Conservation (phyloP, 2,113 vertebrate species). For the Sus scrofa region DNA sequence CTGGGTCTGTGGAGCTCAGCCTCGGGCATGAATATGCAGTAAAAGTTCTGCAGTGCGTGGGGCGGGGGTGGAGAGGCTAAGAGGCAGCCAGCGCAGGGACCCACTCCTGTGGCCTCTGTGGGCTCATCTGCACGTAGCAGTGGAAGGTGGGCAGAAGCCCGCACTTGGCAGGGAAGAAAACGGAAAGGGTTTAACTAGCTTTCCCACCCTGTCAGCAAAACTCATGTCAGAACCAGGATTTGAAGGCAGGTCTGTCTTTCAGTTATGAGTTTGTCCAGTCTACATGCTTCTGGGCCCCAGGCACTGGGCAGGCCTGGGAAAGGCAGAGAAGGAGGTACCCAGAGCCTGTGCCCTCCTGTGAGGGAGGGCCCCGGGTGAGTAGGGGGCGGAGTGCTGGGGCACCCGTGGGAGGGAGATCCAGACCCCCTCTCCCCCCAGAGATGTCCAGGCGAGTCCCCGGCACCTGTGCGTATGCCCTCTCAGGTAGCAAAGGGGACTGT, state of each 20-base stretch:
- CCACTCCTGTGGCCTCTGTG: rapidly evolving
- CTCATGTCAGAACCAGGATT: neutral
- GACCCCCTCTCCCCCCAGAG: too few species aligned
- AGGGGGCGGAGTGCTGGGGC: rapidly evolving
- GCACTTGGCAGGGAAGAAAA: neutral
- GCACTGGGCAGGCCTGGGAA: neutral
- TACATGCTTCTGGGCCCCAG: neutral
- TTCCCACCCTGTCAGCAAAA: rapidly evolving
- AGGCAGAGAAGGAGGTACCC: rapidly evolving
- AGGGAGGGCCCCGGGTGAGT: rapidly evolving
- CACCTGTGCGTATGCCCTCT: too few species aligned
- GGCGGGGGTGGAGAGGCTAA: rapidly evolving
- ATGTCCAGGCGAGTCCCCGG: neutral
- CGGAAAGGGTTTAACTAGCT: rapidly evolving
- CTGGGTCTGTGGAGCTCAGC: rapidly evolving
- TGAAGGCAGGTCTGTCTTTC: neutral
- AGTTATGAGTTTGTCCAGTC: too few species aligned
- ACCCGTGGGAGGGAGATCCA: rapidly evolving
- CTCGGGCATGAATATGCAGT: neutral
- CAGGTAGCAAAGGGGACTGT: neutral
- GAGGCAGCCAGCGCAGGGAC: rapidly evolving
- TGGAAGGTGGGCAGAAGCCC: neutral
- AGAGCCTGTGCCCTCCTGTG: neutral
- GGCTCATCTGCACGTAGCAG: rapidly evolving
- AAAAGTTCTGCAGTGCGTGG: too few species aligned